Percentiles rank a stretch among this genome's conserved stretches.
Conservation (phyloP, 1,140 invertebrate genomes). For the Zaprionus camerounensis region DNA sequence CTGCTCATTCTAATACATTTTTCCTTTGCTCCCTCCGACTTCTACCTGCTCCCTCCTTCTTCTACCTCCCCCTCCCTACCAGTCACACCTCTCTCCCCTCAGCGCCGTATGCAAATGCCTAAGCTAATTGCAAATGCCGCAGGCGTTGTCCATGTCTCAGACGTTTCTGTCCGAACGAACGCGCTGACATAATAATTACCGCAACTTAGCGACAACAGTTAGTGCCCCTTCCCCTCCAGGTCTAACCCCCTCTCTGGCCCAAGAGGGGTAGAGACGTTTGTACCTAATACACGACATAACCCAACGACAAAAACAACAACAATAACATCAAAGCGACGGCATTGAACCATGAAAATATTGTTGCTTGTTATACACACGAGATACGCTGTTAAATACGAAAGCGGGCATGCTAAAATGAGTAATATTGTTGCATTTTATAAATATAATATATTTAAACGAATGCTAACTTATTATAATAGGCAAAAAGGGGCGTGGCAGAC, state of each 20-base stretch:
- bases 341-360: constrained; percentile 73
- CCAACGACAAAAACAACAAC: background rate
- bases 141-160: constrained; percentile 50
- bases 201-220: constrained; percentile 68
- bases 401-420: too few relatives aligned
- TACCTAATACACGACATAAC: constrained; percentile 25
- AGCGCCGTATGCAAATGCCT: constrained; percentile 46
- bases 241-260: constrained; percentile 8
- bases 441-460: too few relatives aligned
- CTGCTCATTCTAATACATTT: background rate
- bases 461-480: too few relatives aligned
- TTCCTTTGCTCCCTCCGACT: background rate
- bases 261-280: constrained; percentile 31
- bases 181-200: constrained; percentile 77
- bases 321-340: constrained; percentile 17
- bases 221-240: constrained; percentile 1
- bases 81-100: background rate
- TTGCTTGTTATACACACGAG: background rate
- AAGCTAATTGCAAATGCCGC: constrained; percentile 76
- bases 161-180: constrained; percentile 31
- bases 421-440: too few relatives aligned
- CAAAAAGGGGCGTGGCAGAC: too few relatives aligned
- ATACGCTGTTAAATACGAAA: constrained; percentile 16
- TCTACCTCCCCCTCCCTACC: background rate
- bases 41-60: background rate